Base-by-base conservation (phyloP, 2,888 invertebrate species). In the Epirrhoe alternata region DNA sequence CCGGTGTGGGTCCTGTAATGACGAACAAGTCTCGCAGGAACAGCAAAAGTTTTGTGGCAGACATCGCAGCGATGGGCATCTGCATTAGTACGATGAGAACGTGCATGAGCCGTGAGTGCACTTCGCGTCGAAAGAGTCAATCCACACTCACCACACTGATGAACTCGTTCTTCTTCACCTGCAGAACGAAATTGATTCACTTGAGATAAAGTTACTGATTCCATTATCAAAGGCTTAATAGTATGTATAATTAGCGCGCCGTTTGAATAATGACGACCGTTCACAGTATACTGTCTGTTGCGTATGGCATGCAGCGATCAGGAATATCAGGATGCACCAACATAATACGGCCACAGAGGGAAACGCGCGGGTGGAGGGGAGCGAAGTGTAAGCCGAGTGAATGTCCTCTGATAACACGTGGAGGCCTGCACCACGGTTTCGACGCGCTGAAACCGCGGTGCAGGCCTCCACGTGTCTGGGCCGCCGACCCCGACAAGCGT, bases 1-100 rank as follows among this genome's bases (percentile, higher is more conserved):
- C 98, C 98, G 30, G 98, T 98, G 84, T 98, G 98, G 8, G 97
- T 98, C 68, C 98, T 94, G 86, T 97, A 97, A 83, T 98, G 98
- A 54, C 98, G 95, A 64, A 95, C 95, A 74, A 98, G 94, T 69
- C 98, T 94, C 61, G 98, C 98, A 31, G 98, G 98, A 59, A 98
- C 97, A 50, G 98, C 97, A 86, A 98, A 98, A 12, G 97, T 97
- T 87, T 98, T 98, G 77, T 97, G 95, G 87, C 98, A 98, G 75
- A 97, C 97, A 88, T 97, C 97, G 89, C 98, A 98, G 72, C 96
- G 95, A 89, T 97, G 97, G 24, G 97, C 97, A 89, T 97, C 97
- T 81, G 89, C 88, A 59, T 88, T 83, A 50, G 83, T 83, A 66
- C 89, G 87, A 68, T 90, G 90, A 61, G 91, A 90, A 51, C 88